These are phyloP conservation scores for Synanthedon formicaeformis DNA, from an alignment of 2,888 invertebrate genomes.

Conservation along the genomic window DNA sequence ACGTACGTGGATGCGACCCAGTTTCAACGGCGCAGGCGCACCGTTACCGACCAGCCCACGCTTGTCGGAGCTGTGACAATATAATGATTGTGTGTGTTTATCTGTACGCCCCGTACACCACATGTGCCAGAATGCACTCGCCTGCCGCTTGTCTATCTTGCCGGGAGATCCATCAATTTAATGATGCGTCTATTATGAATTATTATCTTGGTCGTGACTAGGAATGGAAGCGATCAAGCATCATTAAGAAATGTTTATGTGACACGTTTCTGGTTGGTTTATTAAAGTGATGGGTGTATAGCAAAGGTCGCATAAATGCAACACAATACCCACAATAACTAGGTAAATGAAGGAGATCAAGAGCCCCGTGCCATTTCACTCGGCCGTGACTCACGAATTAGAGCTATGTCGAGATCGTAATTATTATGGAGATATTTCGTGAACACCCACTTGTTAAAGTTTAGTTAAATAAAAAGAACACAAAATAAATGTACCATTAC, in stretches of 20 bases:
- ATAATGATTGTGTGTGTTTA: slow-evolving; percentile 58
- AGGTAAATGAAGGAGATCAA: slow-evolving; percentile 44
- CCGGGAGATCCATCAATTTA: slow-evolving; percentile 33
- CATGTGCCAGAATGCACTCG: slow-evolving; percentile 13
- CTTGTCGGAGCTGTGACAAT: slow-evolving; percentile 42
- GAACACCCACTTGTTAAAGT: slow-evolving; percentile 43
- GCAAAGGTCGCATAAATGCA: slow-evolving; percentile 52
- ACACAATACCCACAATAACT: slow-evolving; percentile 22
- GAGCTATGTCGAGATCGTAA: slow-evolving; percentile 58
- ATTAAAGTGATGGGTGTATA: slow-evolving; percentile 35
- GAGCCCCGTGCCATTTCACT: slow-evolving; percentile 56
- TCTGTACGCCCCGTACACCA: slow-evolving; percentile 31
- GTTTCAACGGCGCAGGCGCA: slow-evolving; percentile 28
- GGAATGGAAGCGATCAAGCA: slow-evolving; percentile 19
- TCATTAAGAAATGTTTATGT: slow-evolving; percentile 13
- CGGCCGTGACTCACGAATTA: slow-evolving; percentile 68
- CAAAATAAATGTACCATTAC: slow-evolving; percentile 40
- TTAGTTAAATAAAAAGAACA: slow-evolving; percentile 31
- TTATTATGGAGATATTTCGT: slow-evolving; percentile 54
- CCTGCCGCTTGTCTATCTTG: slow-evolving; percentile 28
- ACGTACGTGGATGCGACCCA: slow-evolving; percentile 50
- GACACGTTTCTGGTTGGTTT: slow-evolving; percentile 18
- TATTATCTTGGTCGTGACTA: slow-evolving; percentile 26
- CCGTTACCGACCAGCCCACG: slow-evolving; percentile 40
- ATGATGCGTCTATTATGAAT: slow-evolving; percentile 15